phyloP scores from a whole-genome alignment of 2,888 invertebrate species.

The Phorcus lineatus region DNA sequence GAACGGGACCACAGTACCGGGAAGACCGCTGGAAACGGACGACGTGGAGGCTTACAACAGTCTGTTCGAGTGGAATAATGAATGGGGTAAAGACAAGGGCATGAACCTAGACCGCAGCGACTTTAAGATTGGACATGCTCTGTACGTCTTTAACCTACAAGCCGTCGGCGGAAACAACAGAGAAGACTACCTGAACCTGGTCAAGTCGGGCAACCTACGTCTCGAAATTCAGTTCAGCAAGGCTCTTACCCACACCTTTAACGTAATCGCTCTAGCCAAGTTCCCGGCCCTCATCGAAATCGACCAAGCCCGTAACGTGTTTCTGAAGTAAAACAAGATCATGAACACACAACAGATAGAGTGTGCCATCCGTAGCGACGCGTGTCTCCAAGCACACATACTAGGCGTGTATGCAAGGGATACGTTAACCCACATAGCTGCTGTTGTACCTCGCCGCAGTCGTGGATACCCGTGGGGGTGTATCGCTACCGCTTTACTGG shows the following conservation, averaged over 20 bases:
- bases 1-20: background rate
- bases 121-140: background rate
- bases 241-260: background rate
- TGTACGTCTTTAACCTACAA: constrained; percentile 12
- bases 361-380: background rate
- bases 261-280: background rate
- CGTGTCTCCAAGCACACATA: no score
- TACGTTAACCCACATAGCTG: no score
- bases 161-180: background rate
- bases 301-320: background rate
- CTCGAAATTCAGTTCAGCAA: background rate
- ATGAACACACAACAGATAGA: background rate
- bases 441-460: background rate
- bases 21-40: background rate
- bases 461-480: background rate
- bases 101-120: background rate
- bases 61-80: background rate
- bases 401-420: no score
- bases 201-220: background rate
- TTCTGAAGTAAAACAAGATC: background rate
- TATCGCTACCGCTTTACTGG: no score
- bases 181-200: background rate
- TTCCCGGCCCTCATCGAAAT: background rate
- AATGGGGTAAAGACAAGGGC: background rate
- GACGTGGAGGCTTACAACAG: background rate